These are phyloP conservation scores for Philantomba maxwellii DNA, from an alignment of 2,113 vertebrate genomes.

Conservation along the genomic window DNA sequence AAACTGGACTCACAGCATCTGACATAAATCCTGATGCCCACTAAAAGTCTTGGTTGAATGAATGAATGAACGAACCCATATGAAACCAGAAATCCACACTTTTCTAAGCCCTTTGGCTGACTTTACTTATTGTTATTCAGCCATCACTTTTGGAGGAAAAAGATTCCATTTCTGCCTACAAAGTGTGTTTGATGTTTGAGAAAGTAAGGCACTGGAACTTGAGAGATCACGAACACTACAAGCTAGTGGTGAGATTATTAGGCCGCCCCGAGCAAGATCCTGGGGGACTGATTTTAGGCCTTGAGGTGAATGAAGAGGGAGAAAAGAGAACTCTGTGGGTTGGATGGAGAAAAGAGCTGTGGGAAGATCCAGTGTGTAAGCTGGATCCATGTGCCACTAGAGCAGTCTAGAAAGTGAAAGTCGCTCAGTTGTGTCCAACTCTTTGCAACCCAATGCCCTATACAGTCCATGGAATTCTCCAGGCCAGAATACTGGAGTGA, in stretches of 20 bases:
- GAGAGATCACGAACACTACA: neutral
- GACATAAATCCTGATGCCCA: neutral
- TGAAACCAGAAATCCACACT: neutral
- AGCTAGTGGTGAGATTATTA: neutral
- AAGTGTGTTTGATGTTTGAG: neutral
- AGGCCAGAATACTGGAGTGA: neutral
- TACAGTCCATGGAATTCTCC: neutral
- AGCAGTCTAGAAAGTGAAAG: neutral
- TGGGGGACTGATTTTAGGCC: neutral
- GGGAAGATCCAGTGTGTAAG: neutral
- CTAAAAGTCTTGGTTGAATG: neutral
- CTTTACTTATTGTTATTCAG: neutral
- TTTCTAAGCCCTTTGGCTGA: neutral
- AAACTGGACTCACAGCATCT: neutral
- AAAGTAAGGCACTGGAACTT: neutral
- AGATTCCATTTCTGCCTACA: neutral
- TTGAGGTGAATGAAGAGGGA: neutral
- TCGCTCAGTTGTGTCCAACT: neutral
- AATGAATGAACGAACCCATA: neutral
- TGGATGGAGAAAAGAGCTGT: neutral
- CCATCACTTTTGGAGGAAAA: neutral
- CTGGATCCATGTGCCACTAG: no score
- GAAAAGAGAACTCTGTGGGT: neutral
- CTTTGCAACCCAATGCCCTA: neutral
- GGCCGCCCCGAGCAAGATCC: neutral